Evolutionary conservation across 2,888 invertebrate genomes (phyloP).

Genomic region (Pegoplata infirma): DNA sequence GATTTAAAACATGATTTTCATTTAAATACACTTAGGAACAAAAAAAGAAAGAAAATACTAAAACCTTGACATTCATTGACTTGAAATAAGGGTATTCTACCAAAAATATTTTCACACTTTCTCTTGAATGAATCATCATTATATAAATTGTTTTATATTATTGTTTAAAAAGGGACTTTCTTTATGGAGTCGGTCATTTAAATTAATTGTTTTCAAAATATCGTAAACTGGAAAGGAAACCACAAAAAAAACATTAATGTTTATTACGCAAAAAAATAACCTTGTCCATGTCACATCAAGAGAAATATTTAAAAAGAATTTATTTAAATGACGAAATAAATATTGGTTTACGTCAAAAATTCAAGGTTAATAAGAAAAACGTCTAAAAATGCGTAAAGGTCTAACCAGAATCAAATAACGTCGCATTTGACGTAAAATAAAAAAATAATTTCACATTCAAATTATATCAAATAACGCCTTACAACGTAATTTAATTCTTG

Average conservation of each 20-base stretch:
- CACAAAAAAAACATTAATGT: background rate
- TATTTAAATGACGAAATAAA: background rate
- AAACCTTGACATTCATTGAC: conserved; percentile 23
- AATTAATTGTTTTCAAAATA: conserved; percentile 13
- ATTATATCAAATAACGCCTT: too few relatives aligned
- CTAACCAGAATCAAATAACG: too few relatives aligned
- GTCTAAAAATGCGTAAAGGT: too few relatives aligned
- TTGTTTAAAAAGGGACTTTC: too few relatives aligned
- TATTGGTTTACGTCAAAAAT: background rate
- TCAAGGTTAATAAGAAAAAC: conserved; percentile 13
- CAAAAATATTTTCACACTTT: background rate
- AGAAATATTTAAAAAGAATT: background rate
- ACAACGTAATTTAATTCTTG: too few relatives aligned
- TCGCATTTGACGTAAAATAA: too few relatives aligned
- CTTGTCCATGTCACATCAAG: background rate
- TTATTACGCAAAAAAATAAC: background rate
- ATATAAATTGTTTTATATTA: too few relatives aligned
- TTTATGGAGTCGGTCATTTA: background rate
- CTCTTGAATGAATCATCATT: background rate
- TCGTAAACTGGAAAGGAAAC: background rate
- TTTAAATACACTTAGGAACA: background rate
- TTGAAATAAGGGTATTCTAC: background rate
- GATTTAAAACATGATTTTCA: conserved; percentile 21
- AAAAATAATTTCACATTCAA: background rate
- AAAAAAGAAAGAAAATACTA: background rate